Conservation (phyloP, 2,888 invertebrate genomes). For the Timema cristinae region DNA sequence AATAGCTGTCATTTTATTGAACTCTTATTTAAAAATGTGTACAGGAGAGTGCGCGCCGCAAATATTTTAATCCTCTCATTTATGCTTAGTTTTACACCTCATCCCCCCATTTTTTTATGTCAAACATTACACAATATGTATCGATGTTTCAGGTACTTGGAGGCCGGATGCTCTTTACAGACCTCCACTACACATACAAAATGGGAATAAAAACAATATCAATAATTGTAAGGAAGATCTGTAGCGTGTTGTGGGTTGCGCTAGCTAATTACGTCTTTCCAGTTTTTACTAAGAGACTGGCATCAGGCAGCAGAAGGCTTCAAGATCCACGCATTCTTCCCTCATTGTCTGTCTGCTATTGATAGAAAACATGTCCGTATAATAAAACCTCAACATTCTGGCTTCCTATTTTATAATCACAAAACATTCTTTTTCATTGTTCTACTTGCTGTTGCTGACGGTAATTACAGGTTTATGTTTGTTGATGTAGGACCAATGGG, state of each 20-base stretch:
- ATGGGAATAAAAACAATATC: constrained; percentile 33
- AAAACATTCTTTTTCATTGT: constrained; percentile 30
- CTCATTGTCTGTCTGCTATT: constrained; percentile 34
- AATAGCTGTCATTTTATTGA: no score
- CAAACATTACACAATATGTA: no score
- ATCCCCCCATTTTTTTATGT: no score
- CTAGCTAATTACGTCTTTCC: constrained; percentile 33
- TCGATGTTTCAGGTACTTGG: constrained; percentile 32
- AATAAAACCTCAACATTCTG: constrained; percentile 30
- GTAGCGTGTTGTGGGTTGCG: constrained; percentile 30
- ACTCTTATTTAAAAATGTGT: no score
- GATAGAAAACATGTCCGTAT: constrained; percentile 34
- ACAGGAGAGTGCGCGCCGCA: no score
- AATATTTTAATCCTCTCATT: no score
- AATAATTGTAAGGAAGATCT: constrained; percentile 32
- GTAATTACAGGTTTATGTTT: constrained; percentile 28
- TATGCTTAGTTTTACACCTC: no score
- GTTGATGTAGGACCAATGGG: constrained; percentile 22
- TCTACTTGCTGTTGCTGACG: constrained; percentile 28
- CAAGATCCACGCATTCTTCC: constrained; percentile 33
- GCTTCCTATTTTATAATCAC: constrained; percentile 33
- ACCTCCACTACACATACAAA: constrained; percentile 33
- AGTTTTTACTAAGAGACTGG: constrained; percentile 25
- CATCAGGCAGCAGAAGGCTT: constrained; percentile 32
- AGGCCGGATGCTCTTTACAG: constrained; percentile 33